A percentile compares a stretch with the other conserved stretches of the same genome.
Conservation (phyloP, 2,113 vertebrate species). For the Eulemur macaco region DNA sequence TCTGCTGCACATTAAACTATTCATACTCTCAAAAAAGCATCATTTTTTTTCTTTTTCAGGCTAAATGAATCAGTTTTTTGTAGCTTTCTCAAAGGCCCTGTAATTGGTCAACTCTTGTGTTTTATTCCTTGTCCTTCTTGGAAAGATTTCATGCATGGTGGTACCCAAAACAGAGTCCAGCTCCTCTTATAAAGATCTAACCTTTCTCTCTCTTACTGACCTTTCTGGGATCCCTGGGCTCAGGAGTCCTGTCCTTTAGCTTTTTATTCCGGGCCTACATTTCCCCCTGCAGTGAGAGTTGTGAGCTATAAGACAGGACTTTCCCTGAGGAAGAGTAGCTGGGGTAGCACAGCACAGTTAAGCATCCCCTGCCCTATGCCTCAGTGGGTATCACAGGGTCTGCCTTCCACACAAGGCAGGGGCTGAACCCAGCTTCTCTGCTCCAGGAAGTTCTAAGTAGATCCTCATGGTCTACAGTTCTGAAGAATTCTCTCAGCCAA, state of each 20-base stretch:
- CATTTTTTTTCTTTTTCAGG: neutral
- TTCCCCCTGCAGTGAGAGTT: neutral
- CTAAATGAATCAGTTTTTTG: neutral
- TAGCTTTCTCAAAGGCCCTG: neutral
- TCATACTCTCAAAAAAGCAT: neutral
- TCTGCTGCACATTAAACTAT: neutral
- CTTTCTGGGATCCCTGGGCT: neutral
- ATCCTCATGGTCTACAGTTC: neutral
- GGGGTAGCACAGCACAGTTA: neutral
- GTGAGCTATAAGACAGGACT: neutral
- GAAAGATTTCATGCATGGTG: neutral
- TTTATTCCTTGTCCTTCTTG: neutral
- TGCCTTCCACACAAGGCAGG: neutral
- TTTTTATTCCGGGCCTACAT: neutral
- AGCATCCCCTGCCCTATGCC: neutral
- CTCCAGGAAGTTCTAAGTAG: neutral
- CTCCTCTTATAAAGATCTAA: neutral
- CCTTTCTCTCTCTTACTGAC: neutral
- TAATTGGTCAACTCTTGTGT: neutral
- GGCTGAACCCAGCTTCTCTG: neutral
- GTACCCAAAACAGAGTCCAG: neutral
- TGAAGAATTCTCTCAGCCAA: neutral
- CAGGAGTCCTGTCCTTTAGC: neutral
- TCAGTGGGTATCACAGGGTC: neutral
- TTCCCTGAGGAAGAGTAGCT: neutral